Conservation (phyloP, 2,797 vertebrate genomes). For the Poeciliopsis turneri region DNA sequence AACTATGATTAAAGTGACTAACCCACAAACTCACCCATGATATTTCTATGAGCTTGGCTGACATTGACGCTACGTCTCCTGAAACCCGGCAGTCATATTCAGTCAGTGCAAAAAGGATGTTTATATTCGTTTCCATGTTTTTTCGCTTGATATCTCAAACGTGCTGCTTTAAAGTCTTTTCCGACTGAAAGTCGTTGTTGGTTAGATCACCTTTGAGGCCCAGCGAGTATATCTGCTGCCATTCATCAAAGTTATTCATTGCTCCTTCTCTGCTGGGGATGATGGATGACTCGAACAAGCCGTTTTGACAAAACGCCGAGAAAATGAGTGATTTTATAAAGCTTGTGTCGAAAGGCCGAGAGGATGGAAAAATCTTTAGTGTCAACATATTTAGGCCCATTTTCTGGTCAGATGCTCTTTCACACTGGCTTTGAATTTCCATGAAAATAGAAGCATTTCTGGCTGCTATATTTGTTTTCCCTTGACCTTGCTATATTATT, state of each 20-base stretch:
- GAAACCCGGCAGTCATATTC: not conserved
- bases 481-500: not conserved
- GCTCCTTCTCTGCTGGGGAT: slow-evolving; percentile 16
- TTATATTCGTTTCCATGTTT: not conserved
- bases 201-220: not conserved
- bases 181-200: not conserved
- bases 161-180: not conserved
- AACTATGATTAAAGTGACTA: not conserved
- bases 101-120: not conserved
- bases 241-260: slow-evolving; percentile 27
- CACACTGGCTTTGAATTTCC: not conserved
- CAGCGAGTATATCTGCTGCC: slow-evolving; percentile 11
- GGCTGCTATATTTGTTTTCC: too few species aligned
- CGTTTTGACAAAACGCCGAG: slow-evolving; percentile 11
- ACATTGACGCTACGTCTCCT: too few species aligned
- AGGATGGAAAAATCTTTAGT: slow-evolving; percentile 5
- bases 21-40: not conserved
- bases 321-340: slow-evolving; percentile 23
- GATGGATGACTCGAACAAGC: slow-evolving; percentile 30
- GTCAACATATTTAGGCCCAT: not conserved
- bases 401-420: not conserved
- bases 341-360: not conserved
- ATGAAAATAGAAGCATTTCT: not conserved
- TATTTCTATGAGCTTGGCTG: too few species aligned
- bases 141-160: slow-evolving; percentile 3